These are phyloP conservation scores for Neotoxoptera formosana DNA, from an alignment of 1,140 invertebrate genomes.

Conservation along the genomic window DNA sequence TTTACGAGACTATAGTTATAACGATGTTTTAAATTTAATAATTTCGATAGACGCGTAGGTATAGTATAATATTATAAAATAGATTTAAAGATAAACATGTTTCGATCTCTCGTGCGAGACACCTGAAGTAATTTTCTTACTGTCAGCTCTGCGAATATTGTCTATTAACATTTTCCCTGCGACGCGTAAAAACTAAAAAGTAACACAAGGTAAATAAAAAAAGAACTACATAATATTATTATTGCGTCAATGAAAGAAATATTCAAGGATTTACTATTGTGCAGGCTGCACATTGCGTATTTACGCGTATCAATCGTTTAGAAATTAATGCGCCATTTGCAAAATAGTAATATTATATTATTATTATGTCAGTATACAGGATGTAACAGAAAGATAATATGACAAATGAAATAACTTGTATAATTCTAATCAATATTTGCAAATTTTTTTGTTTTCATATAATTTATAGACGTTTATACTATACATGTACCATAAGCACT, in stretches of 20 bases:
- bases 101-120: neutral
- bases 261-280: conserved; percentile 19
- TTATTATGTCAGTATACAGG: neutral
- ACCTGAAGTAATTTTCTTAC: neutral
- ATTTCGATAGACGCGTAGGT: neutral
- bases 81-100: neutral
- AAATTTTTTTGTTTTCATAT: too few species aligned
- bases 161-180: neutral
- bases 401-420: too few species aligned
- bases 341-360: neutral
- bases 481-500: too few species aligned
- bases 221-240: neutral
- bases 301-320: neutral
- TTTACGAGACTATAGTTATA: neutral
- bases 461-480: too few species aligned
- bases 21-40: neutral
- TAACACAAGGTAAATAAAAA: conserved; percentile 40
- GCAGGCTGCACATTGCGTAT: neutral
- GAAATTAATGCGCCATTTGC: neutral
- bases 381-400: too few species aligned
- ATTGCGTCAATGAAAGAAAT: neutral
- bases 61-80: conserved; percentile 1
- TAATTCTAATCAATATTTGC: too few species aligned
- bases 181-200: neutral
- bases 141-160: neutral